phyloP scores from a whole-genome alignment of 1,140 invertebrate species.

The Hypsibius dujardini region DNA sequence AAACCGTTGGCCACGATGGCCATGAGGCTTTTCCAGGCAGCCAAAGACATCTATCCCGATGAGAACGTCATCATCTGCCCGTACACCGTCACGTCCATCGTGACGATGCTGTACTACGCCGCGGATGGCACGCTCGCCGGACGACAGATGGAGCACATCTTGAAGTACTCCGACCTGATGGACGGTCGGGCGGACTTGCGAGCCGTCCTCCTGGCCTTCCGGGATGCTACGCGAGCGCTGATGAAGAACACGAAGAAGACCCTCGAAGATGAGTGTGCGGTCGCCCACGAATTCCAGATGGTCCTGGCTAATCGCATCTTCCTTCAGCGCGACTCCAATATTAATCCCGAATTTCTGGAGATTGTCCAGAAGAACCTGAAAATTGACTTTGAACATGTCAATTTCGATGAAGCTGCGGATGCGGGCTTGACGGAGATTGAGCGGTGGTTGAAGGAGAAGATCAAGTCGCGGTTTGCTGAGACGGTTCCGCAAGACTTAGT shows the following conservation, averaged over 20 bases:
- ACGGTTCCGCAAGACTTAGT: background rate
- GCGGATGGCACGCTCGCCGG: background rate
- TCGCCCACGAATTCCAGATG: background rate
- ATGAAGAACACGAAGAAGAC: background rate
- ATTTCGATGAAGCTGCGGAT: background rate
- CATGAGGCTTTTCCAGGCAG: background rate
- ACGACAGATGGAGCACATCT: background rate
- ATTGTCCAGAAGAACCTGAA: background rate
- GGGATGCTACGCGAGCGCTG: background rate
- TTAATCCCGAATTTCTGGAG: background rate
- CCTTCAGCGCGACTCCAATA: background rate
- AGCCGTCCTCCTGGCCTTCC: background rate
- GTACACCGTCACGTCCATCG: background rate
- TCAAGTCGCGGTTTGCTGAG: background rate
- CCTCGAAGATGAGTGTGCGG: background rate
- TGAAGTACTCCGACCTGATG: background rate
- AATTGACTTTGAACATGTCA: background rate
- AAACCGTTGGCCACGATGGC: background rate
- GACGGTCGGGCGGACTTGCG: background rate
- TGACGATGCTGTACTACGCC: conserved; percentile 5
- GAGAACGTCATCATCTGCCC: conserved; percentile 1
- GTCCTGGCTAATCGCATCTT: background rate
- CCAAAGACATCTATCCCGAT: background rate
- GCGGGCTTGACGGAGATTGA: background rate
- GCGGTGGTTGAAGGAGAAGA: background rate